phyloP scores from a whole-genome alignment of 2,888 invertebrate genomes.

The Sialis lutaria region DNA sequence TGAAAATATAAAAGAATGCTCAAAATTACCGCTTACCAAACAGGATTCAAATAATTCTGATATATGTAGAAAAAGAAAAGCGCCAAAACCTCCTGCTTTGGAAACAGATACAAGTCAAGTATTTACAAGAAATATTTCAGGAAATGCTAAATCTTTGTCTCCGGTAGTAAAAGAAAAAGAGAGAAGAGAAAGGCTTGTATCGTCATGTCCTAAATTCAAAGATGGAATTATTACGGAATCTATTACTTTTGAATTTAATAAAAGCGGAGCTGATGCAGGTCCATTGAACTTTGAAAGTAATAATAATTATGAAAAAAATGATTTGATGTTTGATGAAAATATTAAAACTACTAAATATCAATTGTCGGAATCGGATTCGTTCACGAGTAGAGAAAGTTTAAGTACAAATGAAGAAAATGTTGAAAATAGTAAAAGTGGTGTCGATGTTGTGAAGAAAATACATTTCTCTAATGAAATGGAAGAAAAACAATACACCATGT shows the following conservation, averaged over 20 bases:
- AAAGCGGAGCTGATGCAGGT: no score
- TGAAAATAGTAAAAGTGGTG: no score
- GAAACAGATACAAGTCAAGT: conserved; percentile 33
- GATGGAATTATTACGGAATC: conserved; percentile 18
- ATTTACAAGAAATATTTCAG: conserved; percentile 29
- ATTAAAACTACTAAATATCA: no score
- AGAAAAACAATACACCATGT: no score
- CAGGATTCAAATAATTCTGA: conserved; percentile 37
- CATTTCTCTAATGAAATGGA: no score
- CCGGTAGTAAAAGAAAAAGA: conserved; percentile 59
- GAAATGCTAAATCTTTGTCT: conserved; percentile 38
- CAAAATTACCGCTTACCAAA: conserved; percentile 32
- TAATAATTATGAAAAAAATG: no score
- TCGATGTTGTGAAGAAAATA: no score
- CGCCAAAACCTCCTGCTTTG: conserved; percentile 51
- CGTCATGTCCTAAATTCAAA: conserved; percentile 41
- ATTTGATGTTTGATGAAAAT: conserved; percentile 14
- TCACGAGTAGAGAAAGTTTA: no score
- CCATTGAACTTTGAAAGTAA: no score
- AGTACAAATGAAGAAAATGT: no score
- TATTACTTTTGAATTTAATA: no score
- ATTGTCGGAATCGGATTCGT: no score
- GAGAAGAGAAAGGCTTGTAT: conserved; percentile 50
- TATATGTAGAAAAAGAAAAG: conserved; percentile 40
- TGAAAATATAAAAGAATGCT: conserved; percentile 11